Conservation (phyloP, 2,797 vertebrate genomes). For the Odontamblyopus rebecca region DNA sequence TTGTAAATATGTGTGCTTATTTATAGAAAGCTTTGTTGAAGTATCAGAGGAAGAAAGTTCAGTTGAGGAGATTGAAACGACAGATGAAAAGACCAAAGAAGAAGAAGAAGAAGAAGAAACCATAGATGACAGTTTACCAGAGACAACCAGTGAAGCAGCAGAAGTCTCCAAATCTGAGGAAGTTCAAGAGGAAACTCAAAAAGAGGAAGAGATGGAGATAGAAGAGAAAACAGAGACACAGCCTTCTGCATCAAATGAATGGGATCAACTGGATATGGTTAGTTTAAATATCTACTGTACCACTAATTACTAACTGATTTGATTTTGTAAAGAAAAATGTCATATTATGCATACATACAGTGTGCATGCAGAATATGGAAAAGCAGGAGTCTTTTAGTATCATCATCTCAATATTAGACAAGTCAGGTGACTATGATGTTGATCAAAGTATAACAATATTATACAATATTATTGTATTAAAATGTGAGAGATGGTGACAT, state of each 20-base stretch:
- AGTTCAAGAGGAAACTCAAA: constrained; percentile 16
- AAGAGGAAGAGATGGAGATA: constrained; percentile 40
- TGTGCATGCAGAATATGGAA: too few relatives aligned
- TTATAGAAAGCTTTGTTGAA: constrained; percentile 88
- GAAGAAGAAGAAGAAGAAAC: constrained; percentile 59
- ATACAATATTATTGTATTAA: neutral
- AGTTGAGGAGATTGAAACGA: constrained; percentile 53
- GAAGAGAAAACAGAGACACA: constrained; percentile 22
- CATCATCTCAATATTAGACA: too few relatives aligned
- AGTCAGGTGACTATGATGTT: neutral
- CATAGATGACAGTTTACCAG: constrained; percentile 2
- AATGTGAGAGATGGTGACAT: neutral
- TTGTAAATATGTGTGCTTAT: neutral
- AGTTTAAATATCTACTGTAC: neutral
- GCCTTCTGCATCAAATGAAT: constrained; percentile 69
- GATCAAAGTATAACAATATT: neutral
- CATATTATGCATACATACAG: too few relatives aligned
- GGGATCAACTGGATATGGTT: constrained; percentile 87
- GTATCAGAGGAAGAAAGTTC: constrained; percentile 76
- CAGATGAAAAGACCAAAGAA: constrained; percentile 34
- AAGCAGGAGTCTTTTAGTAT: too few relatives aligned
- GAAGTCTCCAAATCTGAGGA: constrained; percentile 58
- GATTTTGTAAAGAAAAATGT: neutral
- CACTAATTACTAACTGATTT: neutral
- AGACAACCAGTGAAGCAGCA: constrained; percentile 32